Evolutionary conservation across 2,888 invertebrate species (phyloP), one percentile per base, ranked within the genome.

Genomic region (Spodoptera exigua): DNA sequence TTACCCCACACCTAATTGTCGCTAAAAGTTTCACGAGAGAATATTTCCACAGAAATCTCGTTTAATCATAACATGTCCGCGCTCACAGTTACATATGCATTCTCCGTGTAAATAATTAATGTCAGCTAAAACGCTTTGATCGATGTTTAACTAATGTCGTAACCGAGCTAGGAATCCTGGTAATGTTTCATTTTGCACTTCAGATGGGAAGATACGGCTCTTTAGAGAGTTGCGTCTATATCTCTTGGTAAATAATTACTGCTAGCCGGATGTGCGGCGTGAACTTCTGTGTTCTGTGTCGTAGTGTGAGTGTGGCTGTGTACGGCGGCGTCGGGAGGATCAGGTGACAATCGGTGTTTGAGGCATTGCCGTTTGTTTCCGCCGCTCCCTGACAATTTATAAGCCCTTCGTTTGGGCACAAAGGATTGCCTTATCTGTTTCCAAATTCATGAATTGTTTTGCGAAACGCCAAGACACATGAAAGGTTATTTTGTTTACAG

Each of bases 271-370:
- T 61, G 44, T 43, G 32, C 45, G 44, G 45, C 34, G 41, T 44
- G 41, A 76, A 61, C 45, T 72, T 64, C 53, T 46, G 67, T 70
- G 34, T 48, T 37, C n/a, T 18, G 18, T 34, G 47, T n/a, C 21
- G 44, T 37, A 40, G 46, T 58, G 44, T 47, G 58, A 36, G 60
- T 57, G 53, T 34, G 57, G 14, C 12, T 48, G 64, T 67, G 65
- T 65, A 70, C 37, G 64, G 47, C 39, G 9, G 27, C 27, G 52
- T 39, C 55, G 66, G 68, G 66, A 70, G 78, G 75, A 75, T 79
- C 81, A 82, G 75, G 75, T 71, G 79, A 74, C 79, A 76, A 81
- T 82, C 74, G 76, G 70, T 77, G 75, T 76, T 77, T 77, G 77
- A 76, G 72, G 66, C 65, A 74, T 74, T 69, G 71, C 68, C 55